A percentile compares a stretch with the other conserved stretches of the same genome.
These are phyloP conservation scores for Synergus laeviventris DNA, from an alignment of 2,888 invertebrate species.

Conservation along the genomic window DNA sequence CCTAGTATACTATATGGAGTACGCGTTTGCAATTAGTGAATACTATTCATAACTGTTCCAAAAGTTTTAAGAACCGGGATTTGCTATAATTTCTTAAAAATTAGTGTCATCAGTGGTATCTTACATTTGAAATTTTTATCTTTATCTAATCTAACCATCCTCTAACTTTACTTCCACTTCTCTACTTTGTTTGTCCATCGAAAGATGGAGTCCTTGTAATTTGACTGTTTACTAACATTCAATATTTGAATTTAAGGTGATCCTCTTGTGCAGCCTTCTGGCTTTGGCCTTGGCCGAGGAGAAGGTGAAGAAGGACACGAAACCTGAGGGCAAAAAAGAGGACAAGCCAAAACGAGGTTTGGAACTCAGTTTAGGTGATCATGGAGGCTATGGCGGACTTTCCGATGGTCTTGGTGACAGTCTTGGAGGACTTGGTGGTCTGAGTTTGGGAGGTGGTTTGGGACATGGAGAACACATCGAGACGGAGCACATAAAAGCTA, in stretches of 20 bases:
- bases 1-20: slow-evolving; percentile 20
- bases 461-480: slow-evolving; percentile 58
- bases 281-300: slow-evolving; percentile 63
- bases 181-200: too few relatives aligned
- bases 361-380: slow-evolving; percentile 65
- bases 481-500: slow-evolving; percentile 65
- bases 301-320: slow-evolving; percentile 51
- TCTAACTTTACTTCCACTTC: background rate
- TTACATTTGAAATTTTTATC: background rate
- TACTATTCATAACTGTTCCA: background rate
- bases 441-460: slow-evolving; percentile 51
- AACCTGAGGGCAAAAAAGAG: slow-evolving; percentile 54
- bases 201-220: background rate
- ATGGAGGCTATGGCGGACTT: slow-evolving; percentile 53
- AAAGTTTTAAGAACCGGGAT: background rate
- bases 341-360: slow-evolving; percentile 69
- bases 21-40: slow-evolving; percentile 29
- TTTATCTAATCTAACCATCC: background rate
- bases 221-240: background rate
- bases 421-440: slow-evolving; percentile 46
- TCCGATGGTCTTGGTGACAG: slow-evolving; percentile 39
- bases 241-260: slow-evolving; percentile 56
- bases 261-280: slow-evolving; percentile 66
- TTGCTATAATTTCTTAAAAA: background rate
- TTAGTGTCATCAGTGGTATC: background rate